phyloP scores from a whole-genome alignment of 2,797 vertebrate genomes.

The Centropyge bicolor region DNA sequence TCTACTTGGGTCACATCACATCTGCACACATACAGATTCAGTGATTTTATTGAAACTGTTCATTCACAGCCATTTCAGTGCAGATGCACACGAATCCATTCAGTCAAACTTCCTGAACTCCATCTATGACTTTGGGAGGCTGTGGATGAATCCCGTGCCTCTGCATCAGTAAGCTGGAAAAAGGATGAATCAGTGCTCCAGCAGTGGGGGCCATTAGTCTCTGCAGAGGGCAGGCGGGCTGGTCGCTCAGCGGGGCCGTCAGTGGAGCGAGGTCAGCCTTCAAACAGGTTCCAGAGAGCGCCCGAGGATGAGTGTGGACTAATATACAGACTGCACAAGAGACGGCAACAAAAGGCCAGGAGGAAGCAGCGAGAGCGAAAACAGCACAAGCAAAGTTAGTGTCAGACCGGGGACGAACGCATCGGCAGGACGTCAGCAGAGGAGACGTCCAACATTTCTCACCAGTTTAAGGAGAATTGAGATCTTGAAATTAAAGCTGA shows the following conservation, averaged over 20 bases:
- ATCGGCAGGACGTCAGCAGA: not conserved
- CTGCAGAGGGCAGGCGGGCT: constrained; percentile 22
- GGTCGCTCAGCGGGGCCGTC: constrained; percentile 11
- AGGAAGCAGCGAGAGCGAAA: constrained; percentile 3
- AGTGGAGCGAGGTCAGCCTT: constrained; percentile 22
- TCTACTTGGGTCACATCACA: not conserved
- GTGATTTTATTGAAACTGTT: too few species aligned
- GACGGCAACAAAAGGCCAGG: not conserved
- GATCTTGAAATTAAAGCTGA: not conserved
- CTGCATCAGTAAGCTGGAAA: constrained; percentile 13
- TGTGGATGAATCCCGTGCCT: not conserved
- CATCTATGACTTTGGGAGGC: not conserved
- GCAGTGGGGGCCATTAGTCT: constrained; percentile 11
- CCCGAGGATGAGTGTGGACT: constrained; percentile 10
- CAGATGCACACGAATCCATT: not conserved
- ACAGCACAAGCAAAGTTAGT: not conserved
- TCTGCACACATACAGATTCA: constrained; percentile 5
- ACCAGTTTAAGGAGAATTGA: too few species aligned
- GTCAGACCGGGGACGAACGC: not conserved
- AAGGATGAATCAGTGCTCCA: not conserved
- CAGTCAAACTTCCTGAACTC: not conserved
- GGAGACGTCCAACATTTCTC: too few species aligned
- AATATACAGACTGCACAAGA: not conserved
- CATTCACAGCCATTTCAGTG: not conserved
- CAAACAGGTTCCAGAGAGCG: constrained; percentile 21